Conservation (phyloP, 2,113 vertebrate species). For the Sciurus niger region DNA sequence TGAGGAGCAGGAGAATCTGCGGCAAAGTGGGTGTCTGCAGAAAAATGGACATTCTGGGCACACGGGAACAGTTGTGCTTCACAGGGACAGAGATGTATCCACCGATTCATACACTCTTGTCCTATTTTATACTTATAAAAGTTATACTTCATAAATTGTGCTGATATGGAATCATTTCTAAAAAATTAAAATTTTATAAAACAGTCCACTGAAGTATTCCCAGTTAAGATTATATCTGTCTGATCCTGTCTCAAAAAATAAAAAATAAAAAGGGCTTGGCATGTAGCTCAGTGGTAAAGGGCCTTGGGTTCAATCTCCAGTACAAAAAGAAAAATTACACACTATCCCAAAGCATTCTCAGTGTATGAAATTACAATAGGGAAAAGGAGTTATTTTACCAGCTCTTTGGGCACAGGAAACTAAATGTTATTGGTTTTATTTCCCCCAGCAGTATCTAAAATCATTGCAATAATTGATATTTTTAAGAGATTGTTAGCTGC, state of each 20-base stretch:
- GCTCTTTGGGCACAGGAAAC: background rate
- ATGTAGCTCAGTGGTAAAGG: too few relatives aligned
- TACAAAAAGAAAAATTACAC: background rate
- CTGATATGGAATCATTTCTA: background rate
- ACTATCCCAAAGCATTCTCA: background rate
- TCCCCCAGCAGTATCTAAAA: background rate
- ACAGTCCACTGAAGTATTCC: slow-evolving; percentile 14
- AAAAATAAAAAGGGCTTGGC: too few relatives aligned
- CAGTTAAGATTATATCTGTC: background rate
- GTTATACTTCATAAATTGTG: background rate
- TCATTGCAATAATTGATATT: slow-evolving; percentile 22
- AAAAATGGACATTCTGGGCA: background rate
- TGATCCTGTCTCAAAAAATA: too few relatives aligned
- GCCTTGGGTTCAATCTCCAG: too few relatives aligned
- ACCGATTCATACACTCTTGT: background rate
- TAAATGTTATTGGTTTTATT: background rate
- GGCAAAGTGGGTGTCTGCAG: background rate
- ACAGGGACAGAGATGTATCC: background rate
- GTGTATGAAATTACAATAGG: background rate
- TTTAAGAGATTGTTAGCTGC: background rate
- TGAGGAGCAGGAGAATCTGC: background rate
- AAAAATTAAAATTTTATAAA: slow-evolving; percentile 52
- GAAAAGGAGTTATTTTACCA: slow-evolving; percentile 16
- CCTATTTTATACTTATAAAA: background rate
- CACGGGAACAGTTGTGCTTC: background rate